Base-by-base conservation (phyloP, 2,888 invertebrate genomes). In the Drosophila anceps region DNA sequence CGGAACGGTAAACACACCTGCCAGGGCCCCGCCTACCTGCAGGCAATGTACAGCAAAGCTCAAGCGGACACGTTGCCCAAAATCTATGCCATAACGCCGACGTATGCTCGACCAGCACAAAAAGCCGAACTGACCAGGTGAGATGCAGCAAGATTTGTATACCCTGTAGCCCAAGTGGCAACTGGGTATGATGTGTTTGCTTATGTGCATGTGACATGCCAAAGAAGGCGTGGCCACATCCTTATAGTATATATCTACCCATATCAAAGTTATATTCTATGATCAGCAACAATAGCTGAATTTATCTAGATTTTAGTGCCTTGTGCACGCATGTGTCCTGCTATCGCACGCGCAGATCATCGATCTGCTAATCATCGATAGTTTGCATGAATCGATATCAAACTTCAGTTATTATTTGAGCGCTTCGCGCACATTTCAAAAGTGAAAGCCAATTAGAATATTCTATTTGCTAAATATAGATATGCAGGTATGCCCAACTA, bases 11-110 rank as follows among this genome's bases (percentile, higher is more conserved):
- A 90, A 57, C 79, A 77, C 53, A 84, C 76, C 60, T 92, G 93
- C 55, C 79, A 91, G 15, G 84, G 92, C 1, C 93, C 93, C 10
- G 88, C 86, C 9, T 91, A 80, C 58, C 73, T 92, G 13, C 92
- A 90, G 71, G 79, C 76, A 3, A 82, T 92, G 71, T 93, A 90
- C 71, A 75, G 80, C 0, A 79, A 75, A 27, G 73, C 79, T 8
- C 73, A 81, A 33, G 69, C 86, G 29, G 83, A 82, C 41, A 74
- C 86, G 53, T 75, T 92, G 72, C 96, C 97, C 37, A 95, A 94
- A 39, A 97, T 99, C 80, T 98, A 97, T 92, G 97, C 97, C 18
- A 96, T 99, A 81, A 99, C 98, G 5, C 98, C 98, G 39, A 99
- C 98, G 0, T 98, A 98, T 92, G 93, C 95, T 31, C 94, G 98